Evolutionary conservation across 64 coral and sea anemone genomes (phyloP).

Genomic region (Pocillopora verrucosa): DNA sequence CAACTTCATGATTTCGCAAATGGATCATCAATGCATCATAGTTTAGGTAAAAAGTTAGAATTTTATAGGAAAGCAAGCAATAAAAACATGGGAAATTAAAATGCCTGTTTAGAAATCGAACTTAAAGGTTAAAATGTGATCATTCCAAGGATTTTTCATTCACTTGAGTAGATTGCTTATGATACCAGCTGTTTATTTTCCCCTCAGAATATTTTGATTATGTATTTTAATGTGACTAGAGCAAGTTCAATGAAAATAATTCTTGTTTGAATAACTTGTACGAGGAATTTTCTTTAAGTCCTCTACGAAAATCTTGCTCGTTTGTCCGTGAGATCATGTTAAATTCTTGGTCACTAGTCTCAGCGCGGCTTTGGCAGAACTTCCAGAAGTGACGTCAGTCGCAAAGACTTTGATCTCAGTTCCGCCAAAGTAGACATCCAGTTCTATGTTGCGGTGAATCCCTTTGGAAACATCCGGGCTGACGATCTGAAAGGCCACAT

Average conservation of each 20-base stretch:
- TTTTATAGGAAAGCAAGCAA: too few species aligned
- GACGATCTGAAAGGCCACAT: constrained; percentile 58
- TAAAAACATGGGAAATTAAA: too few species aligned
- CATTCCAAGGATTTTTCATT: too few species aligned
- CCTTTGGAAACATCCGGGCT: constrained; percentile 60
- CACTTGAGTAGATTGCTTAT: not conserved
- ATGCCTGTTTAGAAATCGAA: too few species aligned
- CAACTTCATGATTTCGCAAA: too few species aligned
- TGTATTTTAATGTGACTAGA: not conserved
- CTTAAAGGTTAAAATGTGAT: too few species aligned
- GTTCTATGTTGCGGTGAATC: constrained; percentile 50
- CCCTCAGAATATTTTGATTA: not conserved
- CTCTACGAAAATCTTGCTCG: not conserved
- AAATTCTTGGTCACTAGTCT: constrained; percentile 61
- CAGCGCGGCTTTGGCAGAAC: constrained; percentile 56
- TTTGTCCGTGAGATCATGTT: not conserved
- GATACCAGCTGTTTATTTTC: not conserved
- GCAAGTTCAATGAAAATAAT: constrained; percentile 1
- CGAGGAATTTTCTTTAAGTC: not conserved
- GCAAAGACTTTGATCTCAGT: constrained; percentile 70
- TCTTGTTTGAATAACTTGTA: not conserved
- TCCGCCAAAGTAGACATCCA: constrained; percentile 64
- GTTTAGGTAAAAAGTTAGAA: too few species aligned
- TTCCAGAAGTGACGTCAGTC: constrained; percentile 63
- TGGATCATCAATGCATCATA: too few species aligned